Conservation (phyloP, 2,797 vertebrate species). For the Columba guinea region DNA sequence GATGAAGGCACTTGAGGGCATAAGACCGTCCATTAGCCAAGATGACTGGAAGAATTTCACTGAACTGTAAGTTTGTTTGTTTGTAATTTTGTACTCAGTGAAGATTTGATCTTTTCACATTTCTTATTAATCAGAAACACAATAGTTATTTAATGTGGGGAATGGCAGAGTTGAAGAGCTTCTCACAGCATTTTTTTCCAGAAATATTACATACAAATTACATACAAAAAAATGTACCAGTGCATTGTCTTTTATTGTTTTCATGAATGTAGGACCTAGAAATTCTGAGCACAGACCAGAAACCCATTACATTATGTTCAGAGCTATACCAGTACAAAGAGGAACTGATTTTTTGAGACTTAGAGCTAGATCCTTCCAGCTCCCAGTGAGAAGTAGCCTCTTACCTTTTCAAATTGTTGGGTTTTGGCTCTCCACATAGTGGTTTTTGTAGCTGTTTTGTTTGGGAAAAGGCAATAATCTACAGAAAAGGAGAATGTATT, state of each 20-base stretch:
- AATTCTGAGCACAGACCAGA: not conserved
- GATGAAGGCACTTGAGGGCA: conserved; percentile 81
- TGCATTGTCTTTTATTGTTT: not conserved
- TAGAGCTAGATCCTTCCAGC: not conserved
- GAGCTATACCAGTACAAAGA: not conserved
- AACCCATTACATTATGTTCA: not conserved
- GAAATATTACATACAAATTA: not conserved
- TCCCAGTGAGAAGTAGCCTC: not conserved
- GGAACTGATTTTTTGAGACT: not conserved
- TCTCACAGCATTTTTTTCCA: not conserved
- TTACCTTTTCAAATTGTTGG: not conserved
- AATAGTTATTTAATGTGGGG: not conserved
- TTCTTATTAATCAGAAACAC: not conserved
- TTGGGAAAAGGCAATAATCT: not conserved
- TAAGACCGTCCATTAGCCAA: conserved; percentile 86
- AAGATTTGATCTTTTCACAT: not conserved
- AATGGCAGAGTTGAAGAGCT: not conserved
- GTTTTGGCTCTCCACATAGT: not conserved
- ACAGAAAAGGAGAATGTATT: not conserved
- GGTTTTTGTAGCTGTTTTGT: not conserved
- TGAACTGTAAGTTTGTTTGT: conserved; percentile 83
- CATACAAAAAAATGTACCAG: not conserved
- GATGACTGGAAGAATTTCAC: conserved; percentile 89
- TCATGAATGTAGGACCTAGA: not conserved
- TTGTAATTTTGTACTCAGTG: not conserved